A percentile compares a stretch with the other conserved stretches of the same genome.
phyloP scores from a whole-genome alignment of 2,113 vertebrate species.

The Eretmochelys imbricata region DNA sequence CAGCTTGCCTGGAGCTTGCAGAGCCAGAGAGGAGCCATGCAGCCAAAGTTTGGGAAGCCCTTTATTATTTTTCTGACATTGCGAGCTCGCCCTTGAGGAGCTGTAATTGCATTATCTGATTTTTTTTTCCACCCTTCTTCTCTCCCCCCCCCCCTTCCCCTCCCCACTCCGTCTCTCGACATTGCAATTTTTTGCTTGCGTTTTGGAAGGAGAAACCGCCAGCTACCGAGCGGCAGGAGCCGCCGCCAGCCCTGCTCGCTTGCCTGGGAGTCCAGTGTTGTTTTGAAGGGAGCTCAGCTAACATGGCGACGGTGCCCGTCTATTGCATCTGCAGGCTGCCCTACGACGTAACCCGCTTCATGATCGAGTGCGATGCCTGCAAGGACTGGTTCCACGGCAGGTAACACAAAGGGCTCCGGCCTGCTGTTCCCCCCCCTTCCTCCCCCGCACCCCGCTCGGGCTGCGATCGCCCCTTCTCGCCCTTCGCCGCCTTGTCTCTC shows the following conservation, averaged over 20 bases:
- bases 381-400: constrained; percentile 99
- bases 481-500: constrained; percentile 4
- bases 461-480: constrained; percentile 14
- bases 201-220: not conserved
- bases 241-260: constrained; percentile 50
- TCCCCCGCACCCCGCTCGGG: not conserved
- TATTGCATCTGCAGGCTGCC: constrained; percentile 98
- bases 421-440: not conserved
- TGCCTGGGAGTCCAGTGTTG: constrained; percentile 78
- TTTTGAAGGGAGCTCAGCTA: constrained; percentile 84
- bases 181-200: not conserved
- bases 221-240: constrained; percentile 60
- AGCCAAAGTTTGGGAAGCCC: constrained; percentile 55
- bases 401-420: constrained; percentile 79
- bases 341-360: constrained; percentile 98
- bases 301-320: constrained; percentile 99
- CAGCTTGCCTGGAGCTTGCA: constrained; percentile 14
- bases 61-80: constrained; percentile 34
- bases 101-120: constrained; percentile 35
- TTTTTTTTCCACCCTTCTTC: not conserved
- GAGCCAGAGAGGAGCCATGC: constrained; percentile 50
- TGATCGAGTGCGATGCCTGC: constrained; percentile 98
- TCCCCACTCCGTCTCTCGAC: constrained; percentile 18
- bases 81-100: constrained; percentile 56
- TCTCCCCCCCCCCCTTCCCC: not conserved